phyloP scores from a whole-genome alignment of 2,113 vertebrate genomes.

The Bufo gargarizans region DNA sequence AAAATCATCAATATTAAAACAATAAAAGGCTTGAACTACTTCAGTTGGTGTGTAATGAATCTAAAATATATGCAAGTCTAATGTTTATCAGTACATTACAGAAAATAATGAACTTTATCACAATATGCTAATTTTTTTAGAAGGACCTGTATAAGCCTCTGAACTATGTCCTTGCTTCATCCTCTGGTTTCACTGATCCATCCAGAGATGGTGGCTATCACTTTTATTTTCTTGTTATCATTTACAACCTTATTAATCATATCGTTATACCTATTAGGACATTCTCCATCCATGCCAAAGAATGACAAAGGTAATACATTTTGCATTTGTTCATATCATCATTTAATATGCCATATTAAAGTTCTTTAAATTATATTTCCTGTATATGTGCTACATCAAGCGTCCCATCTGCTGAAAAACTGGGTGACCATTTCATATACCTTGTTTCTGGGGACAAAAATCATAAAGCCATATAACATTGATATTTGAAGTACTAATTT shows the following conservation, averaged over 20 bases:
- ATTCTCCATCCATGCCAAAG: slow-evolving; percentile 12
- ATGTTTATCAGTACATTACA: too few relatives aligned
- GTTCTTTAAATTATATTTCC: background rate
- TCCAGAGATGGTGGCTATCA: background rate
- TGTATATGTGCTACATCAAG: background rate
- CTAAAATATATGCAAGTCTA: too few relatives aligned
- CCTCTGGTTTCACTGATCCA: background rate
- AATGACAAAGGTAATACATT: slow-evolving; percentile 2
- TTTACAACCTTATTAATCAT: background rate
- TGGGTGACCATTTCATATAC: background rate
- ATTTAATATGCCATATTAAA: background rate
- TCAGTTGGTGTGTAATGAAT: too few relatives aligned
- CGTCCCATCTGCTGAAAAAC: background rate
- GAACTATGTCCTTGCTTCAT: background rate
- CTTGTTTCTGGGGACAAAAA: background rate
- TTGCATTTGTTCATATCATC: background rate
- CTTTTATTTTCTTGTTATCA: background rate
- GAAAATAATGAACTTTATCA: too few relatives aligned
- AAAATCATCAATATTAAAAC: too few relatives aligned
- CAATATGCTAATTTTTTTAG: too few relatives aligned
- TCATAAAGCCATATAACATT: background rate
- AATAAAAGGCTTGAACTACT: too few relatives aligned
- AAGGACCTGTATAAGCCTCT: background rate
- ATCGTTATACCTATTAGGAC: background rate
- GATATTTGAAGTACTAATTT: background rate